A percentile compares a stretch with the other conserved stretches of the same genome.
Conservation (phyloP, 2,888 invertebrate genomes). For the Euphydryas editha region DNA sequence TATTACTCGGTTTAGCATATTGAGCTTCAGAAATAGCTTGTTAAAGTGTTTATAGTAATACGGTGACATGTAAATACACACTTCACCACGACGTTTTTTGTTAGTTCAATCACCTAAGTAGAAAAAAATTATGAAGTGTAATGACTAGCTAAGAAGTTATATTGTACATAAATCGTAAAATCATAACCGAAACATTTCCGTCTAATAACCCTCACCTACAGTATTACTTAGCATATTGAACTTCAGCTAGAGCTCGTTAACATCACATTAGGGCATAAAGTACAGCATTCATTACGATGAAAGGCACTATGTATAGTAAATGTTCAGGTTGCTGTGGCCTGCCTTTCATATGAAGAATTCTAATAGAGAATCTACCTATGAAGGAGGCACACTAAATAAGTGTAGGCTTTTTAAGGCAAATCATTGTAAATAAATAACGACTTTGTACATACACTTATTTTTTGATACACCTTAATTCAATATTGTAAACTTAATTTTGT, state of each 20-base stretch:
- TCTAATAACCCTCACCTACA: too few species aligned
- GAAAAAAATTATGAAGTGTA: too few species aligned
- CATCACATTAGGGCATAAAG: constrained; percentile 55
- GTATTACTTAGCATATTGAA: constrained; percentile 47
- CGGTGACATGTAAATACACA: too few species aligned
- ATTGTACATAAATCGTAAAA: too few species aligned
- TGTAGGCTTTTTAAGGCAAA: background rate
- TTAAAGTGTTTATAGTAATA: too few species aligned
- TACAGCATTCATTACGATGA: constrained; percentile 52
- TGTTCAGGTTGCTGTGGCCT: constrained; percentile 32
- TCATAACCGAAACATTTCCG: too few species aligned
- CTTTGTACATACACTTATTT: background rate
- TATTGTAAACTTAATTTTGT: too few species aligned
- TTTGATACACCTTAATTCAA: too few species aligned
- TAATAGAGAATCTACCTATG: constrained; percentile 26
- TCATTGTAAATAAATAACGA: background rate
- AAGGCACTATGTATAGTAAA: constrained; percentile 41
- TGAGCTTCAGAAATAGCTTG: too few species aligned
- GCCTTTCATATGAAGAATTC: constrained; percentile 45
- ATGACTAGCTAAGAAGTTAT: too few species aligned
- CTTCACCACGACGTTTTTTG: too few species aligned
- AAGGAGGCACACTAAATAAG: constrained; percentile 6
- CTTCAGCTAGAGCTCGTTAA: constrained; percentile 54
- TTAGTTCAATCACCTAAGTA: too few species aligned
- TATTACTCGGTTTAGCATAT: constrained; percentile 42